Percentiles rank a stretch among this genome's conserved stretches.
These are phyloP conservation scores for Ciconia nigra DNA, from an alignment of 2,797 vertebrate species.

Conservation along the genomic window DNA sequence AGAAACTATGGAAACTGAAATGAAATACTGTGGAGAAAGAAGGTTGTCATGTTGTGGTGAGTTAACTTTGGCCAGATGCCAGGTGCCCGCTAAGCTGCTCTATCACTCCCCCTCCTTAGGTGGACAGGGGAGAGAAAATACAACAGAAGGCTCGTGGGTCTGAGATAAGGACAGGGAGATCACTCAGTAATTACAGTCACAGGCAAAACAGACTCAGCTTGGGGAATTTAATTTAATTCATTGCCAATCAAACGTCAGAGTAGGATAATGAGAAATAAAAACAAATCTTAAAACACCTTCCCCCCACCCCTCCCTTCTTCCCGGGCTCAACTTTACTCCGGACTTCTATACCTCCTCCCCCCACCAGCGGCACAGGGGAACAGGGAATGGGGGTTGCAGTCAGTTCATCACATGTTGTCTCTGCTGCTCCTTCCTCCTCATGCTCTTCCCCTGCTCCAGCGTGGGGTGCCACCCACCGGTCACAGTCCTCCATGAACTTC, in stretches of 20 bases:
- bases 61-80: not conserved
- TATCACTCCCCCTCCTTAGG: not conserved
- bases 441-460: not conserved
- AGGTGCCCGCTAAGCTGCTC: not conserved
- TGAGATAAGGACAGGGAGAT: not conserved
- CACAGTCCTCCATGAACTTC: not conserved
- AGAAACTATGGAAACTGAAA: not conserved
- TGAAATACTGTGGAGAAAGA: not conserved
- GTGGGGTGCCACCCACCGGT: not conserved
- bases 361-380: no score
- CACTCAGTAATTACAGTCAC: not conserved
- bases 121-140: not conserved
- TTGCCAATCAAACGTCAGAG: not conserved
- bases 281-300: not conserved
- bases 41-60: not conserved
- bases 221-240: not conserved
- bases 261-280: not conserved
- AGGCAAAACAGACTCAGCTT: not conserved
- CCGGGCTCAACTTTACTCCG: not conserved
- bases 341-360: not conserved
- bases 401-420: not conserved
- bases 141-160: rapidly evolving
- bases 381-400: not conserved
- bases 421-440: not conserved
- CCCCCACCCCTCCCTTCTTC: not conserved